These are phyloP conservation scores for Enteromius viviparus DNA, from an alignment of 2,797 vertebrate genomes.

Conservation along the genomic window DNA sequence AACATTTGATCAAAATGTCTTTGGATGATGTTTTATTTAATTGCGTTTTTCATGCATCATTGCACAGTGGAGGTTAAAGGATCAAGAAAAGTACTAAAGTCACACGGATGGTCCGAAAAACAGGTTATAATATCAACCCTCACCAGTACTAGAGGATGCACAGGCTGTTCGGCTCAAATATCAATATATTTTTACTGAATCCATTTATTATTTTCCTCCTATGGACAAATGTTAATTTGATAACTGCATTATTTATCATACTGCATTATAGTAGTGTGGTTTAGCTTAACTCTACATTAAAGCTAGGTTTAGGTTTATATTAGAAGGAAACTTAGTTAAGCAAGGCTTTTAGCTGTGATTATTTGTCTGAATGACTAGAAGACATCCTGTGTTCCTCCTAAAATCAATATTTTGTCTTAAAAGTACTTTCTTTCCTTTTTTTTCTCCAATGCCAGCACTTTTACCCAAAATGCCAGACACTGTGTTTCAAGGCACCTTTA, in stretches of 20 bases:
- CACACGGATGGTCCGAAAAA: constrained; percentile 19
- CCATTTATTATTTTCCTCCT: constrained; percentile 6
- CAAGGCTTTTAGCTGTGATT: constrained; percentile 12
- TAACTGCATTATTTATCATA: constrained; percentile 27
- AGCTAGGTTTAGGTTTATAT: constrained; percentile 5
- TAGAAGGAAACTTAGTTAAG: not conserved
- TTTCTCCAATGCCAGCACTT: constrained; percentile 58
- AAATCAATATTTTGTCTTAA: constrained; percentile 56
- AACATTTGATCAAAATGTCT: constrained; percentile 56
- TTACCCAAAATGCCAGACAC: constrained; percentile 52
- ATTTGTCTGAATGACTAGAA: constrained; percentile 16
- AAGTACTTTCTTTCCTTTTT: constrained; percentile 53
- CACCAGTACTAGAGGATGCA: constrained; percentile 14
- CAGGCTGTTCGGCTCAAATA: constrained; percentile 39
- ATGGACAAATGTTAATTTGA: constrained; percentile 19
- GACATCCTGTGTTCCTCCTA: constrained; percentile 31
- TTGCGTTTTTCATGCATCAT: constrained; percentile 64
- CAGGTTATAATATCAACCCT: constrained; percentile 40
- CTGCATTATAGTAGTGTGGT: constrained; percentile 15
- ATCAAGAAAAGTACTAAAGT: constrained; percentile 56
- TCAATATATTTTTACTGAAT: constrained; percentile 16
- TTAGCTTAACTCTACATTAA: not conserved
- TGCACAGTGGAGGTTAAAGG: constrained; percentile 70
- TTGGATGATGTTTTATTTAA: constrained; percentile 50
- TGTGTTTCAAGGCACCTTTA: constrained; percentile 51